Base-by-base conservation (phyloP, 2,888 invertebrate genomes). In the Hydrotaea cyrtoneurina region DNA sequence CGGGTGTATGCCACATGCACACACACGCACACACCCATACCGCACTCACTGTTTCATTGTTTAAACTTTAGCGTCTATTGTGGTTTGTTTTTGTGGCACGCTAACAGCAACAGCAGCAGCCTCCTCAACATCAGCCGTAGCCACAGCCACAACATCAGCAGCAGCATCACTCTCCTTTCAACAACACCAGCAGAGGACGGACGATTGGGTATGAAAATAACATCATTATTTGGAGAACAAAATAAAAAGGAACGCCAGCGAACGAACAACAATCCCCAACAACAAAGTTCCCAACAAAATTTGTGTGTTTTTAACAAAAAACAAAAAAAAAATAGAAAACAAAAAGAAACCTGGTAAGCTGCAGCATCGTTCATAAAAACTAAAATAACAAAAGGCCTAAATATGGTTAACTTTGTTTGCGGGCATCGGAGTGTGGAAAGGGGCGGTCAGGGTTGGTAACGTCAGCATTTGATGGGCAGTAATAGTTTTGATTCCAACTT, bases 11-110 rank as follows among this genome's bases (percentile, higher is more conserved):
- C 72, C 55, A 23, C 57, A 26, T 7, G 2, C 36, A 23, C n/a
- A 13, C 31, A 8, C 39, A 39, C 39, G 1, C 39, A 39, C 39
- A 39, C 39, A 39, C 39, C 3, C 39, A 39, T 10, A 39, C 39
- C 26, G 39, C 77, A 23, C 13, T 17, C 55, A 53, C 39, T 53
- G 53, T 77, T 66, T 57, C 77, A 79, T 85, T 85, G 85, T 85
- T 85, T 79, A 85, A 85, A 82, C 77, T 85, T 85, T 85, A 79
- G 73, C 85, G 85, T 85, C 85, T 82, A 85, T 82, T 85, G 85
- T 85, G 85, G 85, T 85, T 79, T 69, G 64, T 77, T 82, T 74
- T 73, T 73, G 43, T 79, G 76, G 31, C 75, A 36, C 1, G 62
- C 15, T 53, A 62, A 69, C 17, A 57, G 46, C 62, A 57, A 13